These are phyloP conservation scores for Lycodopsis pacificus DNA, from an alignment of 2,797 vertebrate genomes.

Conservation along the genomic window DNA sequence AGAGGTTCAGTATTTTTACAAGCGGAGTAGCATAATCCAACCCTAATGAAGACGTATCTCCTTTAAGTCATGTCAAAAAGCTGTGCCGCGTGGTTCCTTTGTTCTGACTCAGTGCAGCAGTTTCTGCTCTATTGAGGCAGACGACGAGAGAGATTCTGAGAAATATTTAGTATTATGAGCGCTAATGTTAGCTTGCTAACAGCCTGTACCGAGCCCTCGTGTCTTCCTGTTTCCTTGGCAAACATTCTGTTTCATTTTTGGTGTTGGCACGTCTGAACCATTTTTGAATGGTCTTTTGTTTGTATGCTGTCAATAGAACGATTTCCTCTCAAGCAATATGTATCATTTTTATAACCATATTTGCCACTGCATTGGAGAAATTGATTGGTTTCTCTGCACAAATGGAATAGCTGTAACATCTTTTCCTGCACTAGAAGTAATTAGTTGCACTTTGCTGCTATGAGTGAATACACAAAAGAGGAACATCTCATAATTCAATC, in stretches of 20 bases:
- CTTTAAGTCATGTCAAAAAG: neutral
- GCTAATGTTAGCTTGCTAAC: neutral
- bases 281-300: conserved; percentile 3
- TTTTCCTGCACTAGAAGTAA: neutral
- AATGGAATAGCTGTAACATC: neutral
- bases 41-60: neutral
- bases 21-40: neutral
- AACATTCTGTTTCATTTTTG: conserved; percentile 1
- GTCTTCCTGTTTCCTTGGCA: neutral
- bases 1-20: neutral
- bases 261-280: neutral
- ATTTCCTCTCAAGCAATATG: conserved; percentile 14
- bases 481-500: neutral
- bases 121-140: neutral
- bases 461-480: neutral
- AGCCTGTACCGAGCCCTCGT: conserved; percentile 6
- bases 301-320: conserved; percentile 1
- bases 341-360: neutral
- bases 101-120: neutral
- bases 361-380: conserved; percentile 9
- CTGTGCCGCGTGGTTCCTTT: neutral
- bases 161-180: conserved; percentile 4
- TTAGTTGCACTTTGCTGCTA: neutral
- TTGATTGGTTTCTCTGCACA: conserved; percentile 11
- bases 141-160: neutral